Conservation (phyloP, 2,888 invertebrate genomes). For the Archaeoteleia sp. region DNA sequence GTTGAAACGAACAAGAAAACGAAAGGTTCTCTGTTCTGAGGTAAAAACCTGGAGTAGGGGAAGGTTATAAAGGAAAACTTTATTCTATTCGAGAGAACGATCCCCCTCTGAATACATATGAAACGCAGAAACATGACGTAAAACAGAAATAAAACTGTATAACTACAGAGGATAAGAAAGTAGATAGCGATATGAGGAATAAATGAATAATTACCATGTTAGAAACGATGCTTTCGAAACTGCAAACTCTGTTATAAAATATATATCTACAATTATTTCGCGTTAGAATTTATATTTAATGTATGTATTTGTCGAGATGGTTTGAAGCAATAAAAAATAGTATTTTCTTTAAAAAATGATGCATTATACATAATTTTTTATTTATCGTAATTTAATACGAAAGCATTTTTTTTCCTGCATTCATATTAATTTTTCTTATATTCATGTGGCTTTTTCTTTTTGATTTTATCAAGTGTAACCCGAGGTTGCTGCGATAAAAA, state of each 20-base stretch:
- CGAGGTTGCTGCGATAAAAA: too few relatives aligned
- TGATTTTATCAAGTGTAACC: too few relatives aligned
- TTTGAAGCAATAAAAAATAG: slow-evolving; percentile 20
- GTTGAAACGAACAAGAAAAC: too few relatives aligned
- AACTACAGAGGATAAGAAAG: slow-evolving; percentile 10
- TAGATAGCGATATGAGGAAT: slow-evolving; percentile 22
- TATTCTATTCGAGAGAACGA: slow-evolving; percentile 13
- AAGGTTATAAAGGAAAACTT: slow-evolving; percentile 41
- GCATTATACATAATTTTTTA: too few relatives aligned
- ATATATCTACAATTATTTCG: slow-evolving; percentile 8
- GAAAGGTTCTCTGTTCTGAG: too few relatives aligned
- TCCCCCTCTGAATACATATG: slow-evolving; percentile 21
- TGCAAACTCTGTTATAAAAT: slow-evolving; percentile 10
- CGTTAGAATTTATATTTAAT: too few relatives aligned
- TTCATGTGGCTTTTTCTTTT: too few relatives aligned
- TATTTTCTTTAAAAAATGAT: too few relatives aligned
- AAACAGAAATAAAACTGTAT: slow-evolving; percentile 26
- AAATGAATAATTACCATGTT: slow-evolving; percentile 35
- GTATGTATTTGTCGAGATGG: slow-evolving; percentile 18
- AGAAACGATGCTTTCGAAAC: slow-evolving; percentile 12
- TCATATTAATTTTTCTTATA: too few relatives aligned
- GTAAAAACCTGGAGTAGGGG: too few relatives aligned
- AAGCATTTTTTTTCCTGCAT: too few relatives aligned
- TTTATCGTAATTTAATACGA: too few relatives aligned
- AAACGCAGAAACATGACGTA: slow-evolving; percentile 18